Evolutionary conservation across 1,140 invertebrate genomes (phyloP).

Genomic region (Drosophila hydei): DNA sequence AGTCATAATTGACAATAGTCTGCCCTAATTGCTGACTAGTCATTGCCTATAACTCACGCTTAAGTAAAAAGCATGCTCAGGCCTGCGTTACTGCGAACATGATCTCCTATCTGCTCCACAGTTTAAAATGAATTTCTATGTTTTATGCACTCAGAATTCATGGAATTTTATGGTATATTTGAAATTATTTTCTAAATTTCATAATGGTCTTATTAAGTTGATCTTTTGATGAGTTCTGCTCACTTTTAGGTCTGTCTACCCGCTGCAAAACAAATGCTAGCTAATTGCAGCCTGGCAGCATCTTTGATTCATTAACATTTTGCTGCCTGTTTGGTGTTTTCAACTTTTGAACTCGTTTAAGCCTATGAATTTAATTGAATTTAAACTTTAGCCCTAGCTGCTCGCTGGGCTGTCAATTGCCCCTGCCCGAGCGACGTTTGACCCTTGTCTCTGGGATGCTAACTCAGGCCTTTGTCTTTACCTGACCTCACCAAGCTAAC

Average conservation of each 20-base stretch:
- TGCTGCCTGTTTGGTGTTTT: conserved; percentile 19
- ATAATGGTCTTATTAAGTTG: conserved; percentile 27
- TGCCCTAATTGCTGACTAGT: conserved; percentile 76
- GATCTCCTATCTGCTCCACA: no score
- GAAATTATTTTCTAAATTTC: not conserved
- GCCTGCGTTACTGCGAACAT: not conserved
- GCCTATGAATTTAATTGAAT: conserved; percentile 78
- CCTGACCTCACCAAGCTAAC: conserved; percentile 52
- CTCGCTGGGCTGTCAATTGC: conserved; percentile 48
- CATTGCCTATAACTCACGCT: conserved; percentile 47
- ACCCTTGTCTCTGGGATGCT: conserved; percentile 56
- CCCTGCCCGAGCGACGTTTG: conserved; percentile 38
- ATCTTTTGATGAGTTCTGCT: conserved; percentile 30
- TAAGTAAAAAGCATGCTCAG: conserved; percentile 7
- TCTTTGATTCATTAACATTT: conserved; percentile 51
- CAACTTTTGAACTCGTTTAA: conserved; percentile 67
- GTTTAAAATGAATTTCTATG: no score
- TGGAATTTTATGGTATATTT: no score
- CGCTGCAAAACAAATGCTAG: conserved; percentile 42
- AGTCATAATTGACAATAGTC: conserved; percentile 54
- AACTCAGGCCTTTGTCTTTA: conserved; percentile 62
- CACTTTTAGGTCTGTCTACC: conserved; percentile 23
- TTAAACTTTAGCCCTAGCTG: conserved; percentile 72
- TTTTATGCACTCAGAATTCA: not conserved
- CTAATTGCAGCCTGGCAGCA: conserved; percentile 48